Percentiles rank a stretch among this genome's conserved stretches.
These are phyloP conservation scores for Crossaster papposus DNA, from an alignment of 53 echinoderm and acorn worm species.

Conservation along the genomic window DNA sequence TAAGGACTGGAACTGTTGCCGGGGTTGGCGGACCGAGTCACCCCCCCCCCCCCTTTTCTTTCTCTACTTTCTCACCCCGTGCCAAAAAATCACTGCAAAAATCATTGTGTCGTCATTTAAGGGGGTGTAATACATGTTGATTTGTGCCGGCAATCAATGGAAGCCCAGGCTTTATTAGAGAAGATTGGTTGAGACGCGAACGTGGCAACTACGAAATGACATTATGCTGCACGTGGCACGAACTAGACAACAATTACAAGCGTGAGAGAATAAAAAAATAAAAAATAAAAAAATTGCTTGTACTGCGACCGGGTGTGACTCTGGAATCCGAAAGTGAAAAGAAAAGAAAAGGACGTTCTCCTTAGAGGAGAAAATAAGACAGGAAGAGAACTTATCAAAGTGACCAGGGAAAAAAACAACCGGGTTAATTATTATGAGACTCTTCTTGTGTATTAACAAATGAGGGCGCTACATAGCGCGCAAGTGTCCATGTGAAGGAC, in stretches of 20 bases:
- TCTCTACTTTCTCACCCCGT: not conserved
- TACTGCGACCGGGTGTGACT: not conserved
- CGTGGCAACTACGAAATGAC: slow-evolving; percentile 14
- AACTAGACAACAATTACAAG: slow-evolving; percentile 5
- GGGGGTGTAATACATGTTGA: slow-evolving; percentile 53
- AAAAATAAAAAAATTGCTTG: not conserved
- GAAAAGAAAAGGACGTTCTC: not conserved
- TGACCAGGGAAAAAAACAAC: too few species aligned
- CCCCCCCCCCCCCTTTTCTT: not conserved
- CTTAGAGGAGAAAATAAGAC: too few species aligned
- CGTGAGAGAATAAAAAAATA: not conserved
- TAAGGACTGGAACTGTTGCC: slow-evolving; percentile 53
- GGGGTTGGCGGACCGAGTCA: not conserved
- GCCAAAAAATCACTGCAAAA: slow-evolving; percentile 73
- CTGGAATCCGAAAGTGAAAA: not conserved
- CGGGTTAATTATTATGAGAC: too few species aligned
- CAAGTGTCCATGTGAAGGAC: too few species aligned
- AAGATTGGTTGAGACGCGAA: slow-evolving; percentile 29
- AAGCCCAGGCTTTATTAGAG: slow-evolving; percentile 18
- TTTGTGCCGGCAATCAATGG: slow-evolving; percentile 44
- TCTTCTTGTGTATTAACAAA: too few species aligned
- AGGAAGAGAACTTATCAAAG: too few species aligned
- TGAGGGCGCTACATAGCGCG: too few species aligned
- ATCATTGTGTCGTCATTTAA: slow-evolving; percentile 71
- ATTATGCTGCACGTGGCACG: not conserved